A percentile compares a stretch with the other conserved stretches of the same genome.
These are phyloP conservation scores for Heteropelma amictum DNA, from an alignment of 2,888 invertebrate genomes.

Conservation along the genomic window DNA sequence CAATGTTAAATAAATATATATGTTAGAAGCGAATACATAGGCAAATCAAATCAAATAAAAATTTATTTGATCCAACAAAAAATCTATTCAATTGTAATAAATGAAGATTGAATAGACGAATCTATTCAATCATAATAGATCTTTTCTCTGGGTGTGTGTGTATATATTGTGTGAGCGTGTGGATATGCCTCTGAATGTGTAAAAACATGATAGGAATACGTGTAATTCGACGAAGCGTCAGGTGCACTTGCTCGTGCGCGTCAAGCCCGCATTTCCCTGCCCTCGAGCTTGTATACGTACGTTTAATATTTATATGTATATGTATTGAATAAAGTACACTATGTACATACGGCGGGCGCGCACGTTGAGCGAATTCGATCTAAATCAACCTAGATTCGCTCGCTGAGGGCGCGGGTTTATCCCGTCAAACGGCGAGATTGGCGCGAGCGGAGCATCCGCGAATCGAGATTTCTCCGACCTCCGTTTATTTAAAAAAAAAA, in stretches of 20 bases:
- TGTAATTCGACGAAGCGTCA: slow-evolving; percentile 43
- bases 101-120: too few species aligned
- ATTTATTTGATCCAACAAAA: too few species aligned
- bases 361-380: slow-evolving; percentile 59
- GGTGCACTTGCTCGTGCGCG: slow-evolving; percentile 27
- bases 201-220: neutral
- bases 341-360: neutral
- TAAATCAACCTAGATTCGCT: slow-evolving; percentile 63
- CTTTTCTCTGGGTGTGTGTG: too few species aligned
- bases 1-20: too few species aligned
- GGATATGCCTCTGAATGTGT: neutral
- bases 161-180: neutral
- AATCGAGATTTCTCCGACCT: neutral
- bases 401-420: too few species aligned
- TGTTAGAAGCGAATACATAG: too few species aligned
- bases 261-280: slow-evolving; percentile 41
- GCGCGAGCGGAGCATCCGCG: neutral
- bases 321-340: neutral
- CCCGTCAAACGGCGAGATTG: too few species aligned
- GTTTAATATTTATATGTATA: neutral
- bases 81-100: too few species aligned
- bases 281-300: neutral
- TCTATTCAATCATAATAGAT: too few species aligned
- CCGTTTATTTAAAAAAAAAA: neutral
- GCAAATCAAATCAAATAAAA: too few species aligned